These are phyloP conservation scores for Eristalinus aeneus DNA, from an alignment of 2,888 invertebrate species.

Conservation along the genomic window DNA sequence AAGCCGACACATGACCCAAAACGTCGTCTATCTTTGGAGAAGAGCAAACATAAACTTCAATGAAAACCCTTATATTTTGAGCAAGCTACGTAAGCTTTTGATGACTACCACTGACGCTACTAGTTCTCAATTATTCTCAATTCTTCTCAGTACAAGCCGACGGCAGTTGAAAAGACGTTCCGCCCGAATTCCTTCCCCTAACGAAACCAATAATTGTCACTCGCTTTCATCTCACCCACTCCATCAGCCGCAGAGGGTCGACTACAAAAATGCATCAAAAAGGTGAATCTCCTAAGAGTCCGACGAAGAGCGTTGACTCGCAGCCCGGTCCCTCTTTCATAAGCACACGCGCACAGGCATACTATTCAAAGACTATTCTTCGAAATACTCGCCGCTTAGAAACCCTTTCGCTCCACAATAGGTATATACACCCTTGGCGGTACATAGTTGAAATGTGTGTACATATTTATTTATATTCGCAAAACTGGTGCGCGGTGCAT, in stretches of 20 bases:
- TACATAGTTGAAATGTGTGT: not conserved
- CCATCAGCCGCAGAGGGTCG: not conserved
- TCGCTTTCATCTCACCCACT: not conserved
- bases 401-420: not conserved
- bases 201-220: not conserved
- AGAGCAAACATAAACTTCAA: too few relatives aligned
- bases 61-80: too few relatives aligned
- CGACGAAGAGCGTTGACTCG: conserved; percentile 42
- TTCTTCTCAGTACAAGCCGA: not conserved
- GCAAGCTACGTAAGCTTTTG: too few relatives aligned
- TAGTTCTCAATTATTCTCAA: too few relatives aligned
- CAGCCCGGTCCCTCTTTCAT: conserved; percentile 6
- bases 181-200: not conserved
- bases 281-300: conserved; percentile 40
- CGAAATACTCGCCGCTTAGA: conserved; percentile 47
- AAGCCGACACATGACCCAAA: too few relatives aligned
- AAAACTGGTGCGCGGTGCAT: conserved; percentile 43
- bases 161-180: not conserved
- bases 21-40: too few relatives aligned
- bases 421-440: not conserved
- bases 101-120: too few relatives aligned
- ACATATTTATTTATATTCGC: not conserved
- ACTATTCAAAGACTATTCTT: conserved; percentile 39
- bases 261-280: conserved; percentile 8
- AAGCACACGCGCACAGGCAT: not conserved